Evolutionary conservation across 2,113 vertebrate genomes (phyloP), one percentile per base, ranked within the genome.

Genomic region (Callithrix jacchus): DNA sequence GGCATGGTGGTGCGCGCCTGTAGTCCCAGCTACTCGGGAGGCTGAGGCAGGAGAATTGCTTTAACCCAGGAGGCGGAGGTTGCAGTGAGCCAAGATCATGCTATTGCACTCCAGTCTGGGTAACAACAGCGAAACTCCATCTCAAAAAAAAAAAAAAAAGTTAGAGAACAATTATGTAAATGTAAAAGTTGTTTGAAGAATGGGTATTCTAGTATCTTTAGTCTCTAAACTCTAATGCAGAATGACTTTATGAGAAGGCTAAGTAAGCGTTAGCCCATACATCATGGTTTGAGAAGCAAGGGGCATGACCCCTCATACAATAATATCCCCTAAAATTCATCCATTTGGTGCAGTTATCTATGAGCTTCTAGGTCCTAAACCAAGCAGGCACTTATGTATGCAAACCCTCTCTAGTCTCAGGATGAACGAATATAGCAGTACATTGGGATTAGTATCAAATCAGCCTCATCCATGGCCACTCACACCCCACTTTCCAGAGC

Each of bases 131-230:
- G 42, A 42, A 42, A 42, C 4, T 42, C 42, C 4, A 6, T 42
- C 42, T 42, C 42, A 42, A 42, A 42, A 42, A 42, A 32, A 87
- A 82, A 66, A 68, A 66, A 32, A 87, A 82, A 66, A 68, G 66
- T 61, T 47, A 80, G 13, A 74, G 23, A 87, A 70, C 37, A 35
- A 56, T 89, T 80, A 66, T 73, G 3, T n/a, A 73, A 93, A 84
- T 37, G 25, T 73, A 58, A 71, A 94, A 88, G 64, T 93, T 84
- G 27, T 64, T 96, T 82, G 52, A 86, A 86, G 83, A 76, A 80
- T 6, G 8, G 3, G 18, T 94, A 23, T 49, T 83, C 64, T 91
- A 35, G 37, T 45, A 56, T 90, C 64, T 94, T 95, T 91, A 94
- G 80, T 82, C 47, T 82, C 73, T 58, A 87, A 25, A 25, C 10